These are phyloP conservation scores for Crocidura indochinensis DNA, from an alignment of 2,797 vertebrate genomes.

Conservation along the genomic window DNA sequence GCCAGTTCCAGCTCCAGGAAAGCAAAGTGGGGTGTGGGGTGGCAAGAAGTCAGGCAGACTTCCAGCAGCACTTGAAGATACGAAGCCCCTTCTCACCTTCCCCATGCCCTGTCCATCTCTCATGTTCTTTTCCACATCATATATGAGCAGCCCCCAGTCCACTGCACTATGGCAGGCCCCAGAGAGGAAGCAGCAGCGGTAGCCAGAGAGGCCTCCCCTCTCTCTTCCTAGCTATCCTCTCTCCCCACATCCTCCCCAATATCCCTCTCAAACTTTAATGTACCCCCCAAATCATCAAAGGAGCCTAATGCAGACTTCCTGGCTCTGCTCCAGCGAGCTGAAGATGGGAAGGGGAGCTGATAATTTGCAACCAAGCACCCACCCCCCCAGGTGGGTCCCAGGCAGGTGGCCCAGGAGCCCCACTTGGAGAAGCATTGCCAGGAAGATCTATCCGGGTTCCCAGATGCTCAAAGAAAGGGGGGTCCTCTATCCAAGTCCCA, in stretches of 20 bases:
- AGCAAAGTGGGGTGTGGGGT: neutral
- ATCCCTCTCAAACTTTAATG: constrained; percentile 77
- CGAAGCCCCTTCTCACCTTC: neutral
- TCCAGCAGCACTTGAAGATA: neutral
- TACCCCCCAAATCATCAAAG: neutral
- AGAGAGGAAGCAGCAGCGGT: neutral
- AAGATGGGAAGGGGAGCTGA: too few species aligned
- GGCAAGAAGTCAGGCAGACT: neutral
- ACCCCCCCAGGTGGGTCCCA: constrained; percentile 24
- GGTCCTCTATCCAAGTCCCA: neutral
- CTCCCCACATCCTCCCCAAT: neutral
- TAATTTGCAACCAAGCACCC: neutral
- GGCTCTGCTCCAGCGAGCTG: constrained; percentile 10
- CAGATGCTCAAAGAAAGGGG: neutral
- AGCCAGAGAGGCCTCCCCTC: constrained; percentile 61
- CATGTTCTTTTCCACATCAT: neutral
- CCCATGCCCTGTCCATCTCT: neutral
- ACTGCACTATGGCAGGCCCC: constrained; percentile 40
- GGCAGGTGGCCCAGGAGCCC: constrained; percentile 61
- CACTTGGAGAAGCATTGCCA: constrained; percentile 65
- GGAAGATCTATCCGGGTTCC: constrained; percentile 11
- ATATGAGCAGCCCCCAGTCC: neutral
- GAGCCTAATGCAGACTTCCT: neutral
- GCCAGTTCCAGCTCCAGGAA: neutral
- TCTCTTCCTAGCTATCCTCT: neutral